Conservation (phyloP, 2,113 vertebrate species). For the Psilopsiagon aymara region DNA sequence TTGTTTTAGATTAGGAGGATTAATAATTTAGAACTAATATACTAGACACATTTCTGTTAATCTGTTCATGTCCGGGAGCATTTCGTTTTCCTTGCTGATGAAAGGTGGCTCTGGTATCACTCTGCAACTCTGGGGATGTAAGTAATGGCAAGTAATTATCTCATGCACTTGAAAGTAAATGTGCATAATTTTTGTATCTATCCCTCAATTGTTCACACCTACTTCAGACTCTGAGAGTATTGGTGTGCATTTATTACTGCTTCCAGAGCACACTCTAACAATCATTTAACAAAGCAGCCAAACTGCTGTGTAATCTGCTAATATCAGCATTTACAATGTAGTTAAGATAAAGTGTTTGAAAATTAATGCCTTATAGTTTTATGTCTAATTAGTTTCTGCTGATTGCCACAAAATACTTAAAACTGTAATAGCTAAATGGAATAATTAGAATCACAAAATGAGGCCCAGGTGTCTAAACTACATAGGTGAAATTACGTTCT, state of each 20-base stretch:
- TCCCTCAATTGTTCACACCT: neutral
- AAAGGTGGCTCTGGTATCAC: neutral
- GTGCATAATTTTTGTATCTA: neutral
- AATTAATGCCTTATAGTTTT: constrained; percentile 49
- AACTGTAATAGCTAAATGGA: constrained; percentile 60
- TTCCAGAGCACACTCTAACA: constrained; percentile 15
- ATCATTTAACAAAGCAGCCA: constrained; percentile 62
- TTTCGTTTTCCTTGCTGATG: constrained; percentile 1
- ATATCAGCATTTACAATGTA: constrained; percentile 66
- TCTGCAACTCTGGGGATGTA: neutral
- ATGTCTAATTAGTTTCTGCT: constrained; percentile 68
- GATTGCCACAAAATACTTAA: constrained; percentile 54
- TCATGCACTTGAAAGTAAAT: neutral
- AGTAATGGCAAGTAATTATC: constrained; percentile 19
- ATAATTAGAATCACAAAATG: constrained; percentile 59
- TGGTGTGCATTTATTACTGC: constrained; percentile 24
- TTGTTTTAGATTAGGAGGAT: neutral
- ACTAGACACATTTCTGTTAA: neutral
- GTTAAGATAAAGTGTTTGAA: constrained; percentile 70
- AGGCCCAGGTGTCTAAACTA: neutral
- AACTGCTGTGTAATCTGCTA: constrained; percentile 61
- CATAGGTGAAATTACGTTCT: constrained; percentile 13
- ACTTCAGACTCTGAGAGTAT: neutral
- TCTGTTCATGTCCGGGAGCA: neutral
- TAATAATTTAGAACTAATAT: neutral